A percentile compares a stretch with the other conserved stretches of the same genome.
Conservation (phyloP, 1,140 invertebrate genomes). For the Drosophila virilis region DNA sequence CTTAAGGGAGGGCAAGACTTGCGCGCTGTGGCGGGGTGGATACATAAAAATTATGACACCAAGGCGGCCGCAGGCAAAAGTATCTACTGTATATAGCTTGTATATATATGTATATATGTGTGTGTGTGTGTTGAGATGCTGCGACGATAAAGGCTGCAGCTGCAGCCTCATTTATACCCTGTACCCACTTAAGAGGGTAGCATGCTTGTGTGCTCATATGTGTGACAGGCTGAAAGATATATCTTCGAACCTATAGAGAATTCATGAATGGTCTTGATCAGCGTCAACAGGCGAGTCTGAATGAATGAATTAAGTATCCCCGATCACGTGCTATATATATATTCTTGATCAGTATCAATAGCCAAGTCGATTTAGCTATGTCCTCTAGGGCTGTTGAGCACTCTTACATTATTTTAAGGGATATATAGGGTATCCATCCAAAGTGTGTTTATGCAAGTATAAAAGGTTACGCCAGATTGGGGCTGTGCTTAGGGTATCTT, state of each 20-base stretch:
- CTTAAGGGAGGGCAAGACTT: background rate
- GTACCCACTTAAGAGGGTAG: background rate
- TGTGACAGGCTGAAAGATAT: background rate
- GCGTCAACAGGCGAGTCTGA: too few species aligned
- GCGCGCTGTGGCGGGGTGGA: background rate
- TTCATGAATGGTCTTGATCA: too few species aligned
- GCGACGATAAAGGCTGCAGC: conserved; percentile 21
- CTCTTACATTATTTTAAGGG: too few species aligned
- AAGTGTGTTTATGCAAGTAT: too few species aligned
- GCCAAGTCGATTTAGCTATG: too few species aligned
- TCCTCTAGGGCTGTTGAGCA: too few species aligned
- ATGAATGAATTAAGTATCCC: too few species aligned
- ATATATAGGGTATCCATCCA: too few species aligned
- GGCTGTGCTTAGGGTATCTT: background rate
- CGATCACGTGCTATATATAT: too few species aligned
- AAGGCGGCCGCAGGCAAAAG: conserved; percentile 11
- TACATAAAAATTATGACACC: conserved; percentile 67
- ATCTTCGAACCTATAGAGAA: too few species aligned
- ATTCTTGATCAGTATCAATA: too few species aligned
- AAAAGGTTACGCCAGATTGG: background rate
- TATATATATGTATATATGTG: background rate
- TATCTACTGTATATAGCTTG: conserved; percentile 2
- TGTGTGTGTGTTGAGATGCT: conserved; percentile 35
- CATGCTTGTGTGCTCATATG: background rate
- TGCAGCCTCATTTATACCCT: conserved; percentile 1